Base-by-base conservation (phyloP, 1,140 invertebrate species). In the Mamestra configurata region DNA sequence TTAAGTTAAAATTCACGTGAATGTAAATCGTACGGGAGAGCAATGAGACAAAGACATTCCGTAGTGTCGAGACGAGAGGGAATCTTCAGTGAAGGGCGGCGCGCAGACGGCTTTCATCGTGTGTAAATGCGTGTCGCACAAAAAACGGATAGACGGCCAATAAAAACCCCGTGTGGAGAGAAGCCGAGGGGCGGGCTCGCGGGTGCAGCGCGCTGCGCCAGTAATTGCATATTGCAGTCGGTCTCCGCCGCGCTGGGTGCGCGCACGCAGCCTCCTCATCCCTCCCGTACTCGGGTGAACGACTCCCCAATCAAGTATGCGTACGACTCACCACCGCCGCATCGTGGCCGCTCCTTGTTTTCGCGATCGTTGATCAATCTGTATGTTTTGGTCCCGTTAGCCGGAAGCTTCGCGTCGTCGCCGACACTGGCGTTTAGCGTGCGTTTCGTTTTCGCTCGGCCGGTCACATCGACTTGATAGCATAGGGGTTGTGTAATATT, bases 91-190 rank as follows among this genome's bases (percentile, higher is more conserved):
- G 84, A 90, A 92, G 88, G 90, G 91, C 87, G 87, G 89, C 80
- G 86, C 83, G 80, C 88, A 90, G 90, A 91, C 91, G 88, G 86
- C 88, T 94, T 90, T 90, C 90, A 84, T 89, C 91, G 92, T 91
- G 91, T 90, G 89, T 92, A 90, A 92, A 90, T 93, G 88, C 86
- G 86, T 91, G 85, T 85, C 82, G 86, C 79, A 92, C 87, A 93
- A 95, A 94, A 95, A 95, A 93, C 82, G 90, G 85, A 91, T 91
- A 91, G 92, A 88, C 92, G 87, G 85, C 92, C 91, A 94, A 95
- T 94, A 95, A 95, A 94, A 94, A 93, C 90, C 91, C 90, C 84
- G 91, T 86, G 84, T 92, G 90, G 91, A 88, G 92, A 93, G 91
- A 89, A 90, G 91, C 76, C 83, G 91, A 91, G 92, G 90, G 91